Evolutionary conservation across 2,797 vertebrate genomes (phyloP).

Genomic region (Scolopax rusticola): DNA sequence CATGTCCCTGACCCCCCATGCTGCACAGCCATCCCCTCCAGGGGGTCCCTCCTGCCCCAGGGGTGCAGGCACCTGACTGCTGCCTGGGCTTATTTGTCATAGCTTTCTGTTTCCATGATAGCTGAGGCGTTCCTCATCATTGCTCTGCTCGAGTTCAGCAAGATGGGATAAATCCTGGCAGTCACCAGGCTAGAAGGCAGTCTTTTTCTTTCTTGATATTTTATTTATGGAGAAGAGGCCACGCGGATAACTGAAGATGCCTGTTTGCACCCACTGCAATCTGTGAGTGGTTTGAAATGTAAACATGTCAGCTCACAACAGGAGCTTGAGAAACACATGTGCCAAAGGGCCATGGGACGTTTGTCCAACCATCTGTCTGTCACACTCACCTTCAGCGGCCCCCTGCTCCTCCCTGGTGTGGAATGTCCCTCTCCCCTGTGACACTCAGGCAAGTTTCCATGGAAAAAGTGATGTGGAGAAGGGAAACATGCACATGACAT

Average conservation of each 20-base stretch:
- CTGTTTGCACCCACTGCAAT: conserved; percentile 43
- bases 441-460: background rate
- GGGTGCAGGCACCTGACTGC: conserved; percentile 11
- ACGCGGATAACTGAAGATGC: conserved; percentile 50
- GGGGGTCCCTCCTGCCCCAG: background rate
- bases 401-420: background rate
- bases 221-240: conserved; percentile 55
- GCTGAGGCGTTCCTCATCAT: background rate
- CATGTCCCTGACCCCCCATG: background rate
- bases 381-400: background rate
- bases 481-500: background rate
- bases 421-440: background rate
- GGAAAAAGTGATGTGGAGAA: background rate
- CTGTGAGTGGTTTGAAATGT: conserved; percentile 66
- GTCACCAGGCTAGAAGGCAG: conserved; percentile 31
- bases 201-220: conserved; percentile 24
- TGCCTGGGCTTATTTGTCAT: conserved; percentile 39
- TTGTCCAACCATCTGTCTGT: background rate
- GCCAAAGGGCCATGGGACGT: background rate
- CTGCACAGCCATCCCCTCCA: conserved; percentile 8
- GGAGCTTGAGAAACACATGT: conserved; percentile 9
- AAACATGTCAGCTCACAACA: conserved; percentile 48
- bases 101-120: conserved; percentile 13
- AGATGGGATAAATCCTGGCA: conserved; percentile 8
- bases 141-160: background rate